Evolutionary conservation across 2,797 vertebrate genomes (phyloP), one percentile per base, ranked within the genome.

Genomic region (Eurystomus glaucurus): DNA sequence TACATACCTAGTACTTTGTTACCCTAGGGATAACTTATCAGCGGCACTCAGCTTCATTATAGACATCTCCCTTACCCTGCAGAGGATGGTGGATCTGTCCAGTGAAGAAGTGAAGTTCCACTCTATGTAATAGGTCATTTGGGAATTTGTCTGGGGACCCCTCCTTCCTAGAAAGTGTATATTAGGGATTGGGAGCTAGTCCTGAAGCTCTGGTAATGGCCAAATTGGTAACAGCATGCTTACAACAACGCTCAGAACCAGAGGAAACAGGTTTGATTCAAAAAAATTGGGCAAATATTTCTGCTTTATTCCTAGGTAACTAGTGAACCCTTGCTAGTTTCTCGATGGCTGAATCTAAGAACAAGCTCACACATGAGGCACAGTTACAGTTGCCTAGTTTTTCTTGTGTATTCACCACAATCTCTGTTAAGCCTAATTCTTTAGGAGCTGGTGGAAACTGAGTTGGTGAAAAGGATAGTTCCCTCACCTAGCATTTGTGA

Each of bases 11-110:
- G 23, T 52, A 43, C 48, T 72, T 74, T 74, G 28, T 92, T 87
- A 89, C 60, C 45, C 51, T 43, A 10, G 64, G 61, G 62, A 50
- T 87, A 90, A 89, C 89, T 85, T 85, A 70, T 92, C 77, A 79
- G 60, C 6, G 0, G 1, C 45, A 37, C 61, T 96, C 61, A 69
- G 29, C 46, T 86, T 90, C 52, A 12, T 77, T 87, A 46, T 16
- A n/a, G 48, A 43, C 0, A 0, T 17, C 85, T 86, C 29, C 18
- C 33, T 82, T 66, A 62, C 31, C 28, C 66, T 60, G 14, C 1
- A 2, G 33, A 90, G 33, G 52, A 28, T 31, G 61, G 6, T 1
- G 8, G 33, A 65, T 81, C 33, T 84, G 19, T 61, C 46, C 2
- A 3, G n/a, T 60, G 15, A 41, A 54, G 57, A 72, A 70, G 14